Evolutionary conservation across 2,888 invertebrate species (phyloP), one percentile per base, ranked within the genome.

Genomic region (Lepeophtheirus nordmannii): DNA sequence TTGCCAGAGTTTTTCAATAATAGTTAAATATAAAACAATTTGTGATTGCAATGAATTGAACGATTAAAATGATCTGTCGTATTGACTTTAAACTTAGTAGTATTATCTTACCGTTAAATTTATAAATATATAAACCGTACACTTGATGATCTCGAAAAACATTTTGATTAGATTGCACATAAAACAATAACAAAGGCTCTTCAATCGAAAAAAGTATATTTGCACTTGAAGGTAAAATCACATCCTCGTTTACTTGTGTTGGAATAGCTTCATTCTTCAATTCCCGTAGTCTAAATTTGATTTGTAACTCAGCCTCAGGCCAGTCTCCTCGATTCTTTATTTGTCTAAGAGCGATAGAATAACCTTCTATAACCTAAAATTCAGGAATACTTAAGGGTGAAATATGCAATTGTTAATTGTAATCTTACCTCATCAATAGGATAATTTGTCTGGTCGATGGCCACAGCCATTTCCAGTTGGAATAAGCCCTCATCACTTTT

Each of bases 391-490:
- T 8, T 2, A 5, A 46, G 53, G 8, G 17, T 46, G 5, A n/a
- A 1, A 14, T n/a, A 46, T 8, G 1, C 53, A 2, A 46, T 46
- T 5, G 53, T n/a, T 5, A 46, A 46, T 30, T 5, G 7, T 3
- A 5, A 8, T 5, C 53, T 46, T 46, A 46, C 53, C 17, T 46
- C 53, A n/a, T 46, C 53, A 14, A 46, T n/a, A 14, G 53, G 53
- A 46, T 46, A 46, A n/a, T 17, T 17, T 17, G 53, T 8, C 17
- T 46, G 53, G 17, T 46, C 53, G 17, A 46, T 46, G 53, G 53
- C 53, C 53, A 46, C 53, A 46, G 53, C 53, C 14, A 46, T 46
- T 46, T 46, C n/a, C 17, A 46, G 53, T 17, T 46, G 53, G 53
- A 46, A 46, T n/a, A 46, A 17, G 53, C 53, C 53, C 17, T 46